Conservation (phyloP, 2,797 vertebrate genomes). For the Martes flavigula region DNA sequence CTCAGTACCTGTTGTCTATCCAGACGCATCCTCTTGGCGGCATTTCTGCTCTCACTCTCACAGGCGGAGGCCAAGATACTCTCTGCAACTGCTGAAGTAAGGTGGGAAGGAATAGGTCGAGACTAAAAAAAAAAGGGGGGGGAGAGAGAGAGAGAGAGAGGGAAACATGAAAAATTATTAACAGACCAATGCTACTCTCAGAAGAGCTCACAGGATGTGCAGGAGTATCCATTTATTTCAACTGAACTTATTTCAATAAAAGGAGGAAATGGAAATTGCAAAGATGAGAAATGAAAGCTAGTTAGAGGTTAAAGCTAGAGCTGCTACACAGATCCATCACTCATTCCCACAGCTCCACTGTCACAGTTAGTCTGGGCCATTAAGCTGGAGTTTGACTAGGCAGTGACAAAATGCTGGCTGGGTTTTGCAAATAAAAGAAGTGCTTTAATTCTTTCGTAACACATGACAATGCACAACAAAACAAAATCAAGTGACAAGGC, state of each 20-base stretch:
- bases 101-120: conserved; percentile 91
- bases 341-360: conserved; percentile 71
- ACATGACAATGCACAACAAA: conserved; percentile 73
- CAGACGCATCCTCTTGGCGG: conserved; percentile 91
- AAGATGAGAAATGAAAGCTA: conserved; percentile 86
- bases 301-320: conserved; percentile 81
- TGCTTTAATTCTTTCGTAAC: conserved; percentile 73
- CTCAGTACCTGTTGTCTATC: conserved; percentile 88
- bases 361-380: conserved; percentile 75
- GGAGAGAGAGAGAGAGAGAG: conserved; percentile 78
- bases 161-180: conserved; percentile 81
- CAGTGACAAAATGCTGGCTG: conserved; percentile 73
- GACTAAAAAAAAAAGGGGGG: conserved; percentile 83
- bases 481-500: conserved; percentile 75
- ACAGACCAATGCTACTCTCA: conserved; percentile 54
- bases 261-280: conserved; percentile 85
- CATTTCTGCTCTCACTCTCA: conserved; percentile 91
- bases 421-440: conserved; percentile 79
- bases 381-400: conserved; percentile 78
- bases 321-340: conserved; percentile 74
- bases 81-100: conserved; percentile 92
- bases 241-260: conserved; percentile 82
- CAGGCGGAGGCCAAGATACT: conserved; percentile 91
- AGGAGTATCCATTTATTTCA: conserved; percentile 77
- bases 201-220: conserved; percentile 69